Evolutionary conservation across 53 echinoderm and acorn worm genomes (phyloP).

Genomic region (Zoroaster sp.): DNA sequence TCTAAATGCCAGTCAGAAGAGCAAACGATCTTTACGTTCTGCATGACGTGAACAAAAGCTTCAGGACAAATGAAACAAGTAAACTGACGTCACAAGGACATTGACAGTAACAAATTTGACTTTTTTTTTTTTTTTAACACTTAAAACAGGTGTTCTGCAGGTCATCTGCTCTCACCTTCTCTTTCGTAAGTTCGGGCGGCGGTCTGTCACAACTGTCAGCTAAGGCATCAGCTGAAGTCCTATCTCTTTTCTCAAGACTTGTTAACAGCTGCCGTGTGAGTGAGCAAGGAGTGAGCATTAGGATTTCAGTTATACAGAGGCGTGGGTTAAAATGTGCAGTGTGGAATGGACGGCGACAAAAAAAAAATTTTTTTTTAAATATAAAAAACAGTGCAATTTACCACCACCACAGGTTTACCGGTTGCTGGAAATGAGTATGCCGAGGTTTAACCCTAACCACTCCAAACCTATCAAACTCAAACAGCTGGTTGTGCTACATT

Average conservation of each 20-base stretch:
- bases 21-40: no score
- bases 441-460: not conserved
- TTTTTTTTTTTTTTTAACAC: not conserved
- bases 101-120: no score
- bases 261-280: slow-evolving; percentile 52
- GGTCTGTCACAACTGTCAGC: slow-evolving; percentile 64
- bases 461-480: no score
- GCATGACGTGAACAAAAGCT: no score
- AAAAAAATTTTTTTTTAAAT: not conserved
- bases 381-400: no score
- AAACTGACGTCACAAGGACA: no score
- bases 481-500: no score
- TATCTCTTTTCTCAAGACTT: slow-evolving; percentile 14
- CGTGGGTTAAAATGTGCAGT: slow-evolving; percentile 1
- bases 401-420: not conserved
- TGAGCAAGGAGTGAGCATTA: not conserved
- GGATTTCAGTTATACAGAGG: slow-evolving; percentile 5
- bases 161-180: slow-evolving; percentile 68
- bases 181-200: slow-evolving; percentile 88
- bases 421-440: not conserved
- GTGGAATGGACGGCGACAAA: not conserved
- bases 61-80: not conserved
- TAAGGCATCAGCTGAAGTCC: not conserved
- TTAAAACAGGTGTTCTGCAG: no score
- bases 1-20: no score